Percentiles rank a stretch among this genome's conserved stretches.
Conservation (phyloP, 2,797 vertebrate genomes). For the Notoglanidium macrostoma region DNA sequence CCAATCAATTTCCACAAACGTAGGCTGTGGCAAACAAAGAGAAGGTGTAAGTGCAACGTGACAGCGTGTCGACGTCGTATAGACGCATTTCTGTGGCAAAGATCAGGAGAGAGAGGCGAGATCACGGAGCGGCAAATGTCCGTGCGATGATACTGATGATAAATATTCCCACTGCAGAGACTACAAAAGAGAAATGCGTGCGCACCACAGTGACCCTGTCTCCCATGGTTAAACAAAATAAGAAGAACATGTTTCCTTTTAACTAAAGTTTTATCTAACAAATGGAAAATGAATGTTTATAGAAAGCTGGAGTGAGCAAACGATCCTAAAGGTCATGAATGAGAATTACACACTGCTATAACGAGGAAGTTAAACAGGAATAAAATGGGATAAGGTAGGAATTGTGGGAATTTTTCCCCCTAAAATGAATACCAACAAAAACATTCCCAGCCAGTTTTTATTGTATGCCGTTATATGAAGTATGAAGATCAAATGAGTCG, state of each 20-base stretch:
- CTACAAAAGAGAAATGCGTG: not conserved
- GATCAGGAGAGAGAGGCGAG: not conserved
- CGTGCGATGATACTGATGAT: not conserved
- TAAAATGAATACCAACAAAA: not conserved
- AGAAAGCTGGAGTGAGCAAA: not conserved
- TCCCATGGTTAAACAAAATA: not conserved
- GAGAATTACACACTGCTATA: not conserved
- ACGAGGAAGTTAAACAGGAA: not conserved
- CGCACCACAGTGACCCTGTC: not conserved
- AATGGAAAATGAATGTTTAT: no score
- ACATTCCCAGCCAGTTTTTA: not conserved
- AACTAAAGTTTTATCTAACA: not conserved
- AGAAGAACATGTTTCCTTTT: not conserved
- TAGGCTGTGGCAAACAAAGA: not conserved
- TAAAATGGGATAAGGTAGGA: not conserved
- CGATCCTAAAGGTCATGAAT: not conserved
- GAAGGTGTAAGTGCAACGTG: not conserved
- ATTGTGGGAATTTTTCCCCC: not conserved
- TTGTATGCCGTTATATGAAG: not conserved
- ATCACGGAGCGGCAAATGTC: not conserved
- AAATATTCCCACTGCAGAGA: not conserved
- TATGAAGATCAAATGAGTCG: not conserved
- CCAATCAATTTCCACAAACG: not conserved
- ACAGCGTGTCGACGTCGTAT: not conserved
- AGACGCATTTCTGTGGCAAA: not conserved